These are phyloP conservation scores for Okapia johnstoni DNA, from an alignment of 2,113 vertebrate species.

Conservation along the genomic window DNA sequence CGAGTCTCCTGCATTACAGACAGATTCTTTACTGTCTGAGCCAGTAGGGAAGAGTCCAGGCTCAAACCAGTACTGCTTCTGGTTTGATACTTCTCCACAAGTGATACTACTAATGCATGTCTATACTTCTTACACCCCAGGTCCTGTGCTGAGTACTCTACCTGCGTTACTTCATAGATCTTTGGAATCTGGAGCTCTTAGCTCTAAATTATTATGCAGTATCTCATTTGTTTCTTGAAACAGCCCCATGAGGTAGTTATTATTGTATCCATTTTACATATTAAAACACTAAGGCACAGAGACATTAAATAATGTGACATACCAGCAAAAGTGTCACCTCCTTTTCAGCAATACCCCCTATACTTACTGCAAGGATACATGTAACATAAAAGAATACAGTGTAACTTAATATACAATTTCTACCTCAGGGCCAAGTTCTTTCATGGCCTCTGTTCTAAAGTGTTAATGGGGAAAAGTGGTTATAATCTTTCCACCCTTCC, in stretches of 20 bases:
- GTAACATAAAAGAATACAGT: background rate
- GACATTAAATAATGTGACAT: background rate
- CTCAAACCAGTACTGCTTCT: background rate
- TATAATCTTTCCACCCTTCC: background rate
- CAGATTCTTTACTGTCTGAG: background rate
- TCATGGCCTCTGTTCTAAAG: background rate
- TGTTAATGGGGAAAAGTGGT: background rate
- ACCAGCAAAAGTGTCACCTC: background rate
- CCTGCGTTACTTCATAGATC: background rate
- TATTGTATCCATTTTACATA: background rate
- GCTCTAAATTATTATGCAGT: background rate
- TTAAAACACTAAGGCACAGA: background rate
- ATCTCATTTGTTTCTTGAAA: background rate
- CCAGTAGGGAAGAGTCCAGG: background rate
- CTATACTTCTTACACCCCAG: background rate
- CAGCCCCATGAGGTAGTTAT: background rate
- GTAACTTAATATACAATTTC: background rate
- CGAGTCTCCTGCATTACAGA: background rate
- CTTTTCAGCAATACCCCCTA: background rate
- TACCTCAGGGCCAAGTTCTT: background rate
- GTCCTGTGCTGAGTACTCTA: background rate
- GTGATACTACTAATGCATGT: background rate
- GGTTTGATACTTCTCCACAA: background rate
- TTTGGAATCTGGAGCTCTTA: background rate
- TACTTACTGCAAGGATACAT: background rate